Percentiles rank a stretch among this genome's conserved stretches.
Evolutionary conservation across 92 coral and sea anemone genomes (phyloP).

Genomic region (Siderastrea siderea): DNA sequence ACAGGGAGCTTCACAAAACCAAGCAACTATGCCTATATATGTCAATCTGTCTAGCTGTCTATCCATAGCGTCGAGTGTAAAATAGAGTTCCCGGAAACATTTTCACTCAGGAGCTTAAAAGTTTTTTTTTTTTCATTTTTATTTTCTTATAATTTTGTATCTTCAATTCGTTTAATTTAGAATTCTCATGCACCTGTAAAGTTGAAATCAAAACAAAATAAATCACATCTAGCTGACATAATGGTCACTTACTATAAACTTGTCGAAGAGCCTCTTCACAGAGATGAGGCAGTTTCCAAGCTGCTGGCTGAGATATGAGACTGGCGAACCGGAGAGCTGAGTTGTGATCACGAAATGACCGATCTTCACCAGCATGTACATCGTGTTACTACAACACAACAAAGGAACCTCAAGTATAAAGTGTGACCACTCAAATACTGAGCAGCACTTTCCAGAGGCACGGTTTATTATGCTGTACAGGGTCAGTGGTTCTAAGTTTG

Average conservation of each 20-base stretch:
- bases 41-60: no score
- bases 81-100: no score
- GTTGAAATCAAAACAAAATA: no score
- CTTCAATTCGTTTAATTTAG: no score
- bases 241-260: constrained; percentile 89
- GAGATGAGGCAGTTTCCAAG: constrained; percentile 95
- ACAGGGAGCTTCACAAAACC: no score
- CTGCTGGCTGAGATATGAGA: constrained; percentile 97
- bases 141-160: no score
- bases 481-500: neutral
- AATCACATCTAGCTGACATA: neutral
- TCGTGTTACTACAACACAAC: constrained; percentile 83
- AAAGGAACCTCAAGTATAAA: neutral
- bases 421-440: neutral
- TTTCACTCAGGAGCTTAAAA: no score
- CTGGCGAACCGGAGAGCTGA: constrained; percentile 94
- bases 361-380: constrained; percentile 99
- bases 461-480: neutral
- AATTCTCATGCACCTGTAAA: no score
- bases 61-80: no score
- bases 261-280: constrained; percentile 97
- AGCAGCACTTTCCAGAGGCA: neutral
- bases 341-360: constrained; percentile 97
- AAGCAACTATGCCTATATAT: no score
- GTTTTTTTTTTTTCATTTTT: no score